These are phyloP conservation scores for Synchiropus splendidus DNA, from an alignment of 2,113 vertebrate genomes.

Conservation along the genomic window DNA sequence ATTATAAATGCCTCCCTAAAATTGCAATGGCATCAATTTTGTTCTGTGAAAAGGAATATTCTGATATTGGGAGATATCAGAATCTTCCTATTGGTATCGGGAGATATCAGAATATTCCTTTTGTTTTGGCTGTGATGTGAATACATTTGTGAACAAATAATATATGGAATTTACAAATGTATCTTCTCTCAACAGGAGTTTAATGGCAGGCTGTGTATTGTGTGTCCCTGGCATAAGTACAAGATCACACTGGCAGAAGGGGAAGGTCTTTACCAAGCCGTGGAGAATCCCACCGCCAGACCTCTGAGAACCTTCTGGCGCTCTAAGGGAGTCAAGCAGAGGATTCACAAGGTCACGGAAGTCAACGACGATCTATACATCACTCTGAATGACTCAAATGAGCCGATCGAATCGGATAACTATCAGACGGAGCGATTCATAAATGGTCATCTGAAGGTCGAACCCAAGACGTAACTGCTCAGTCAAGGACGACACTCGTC, in stretches of 20 bases:
- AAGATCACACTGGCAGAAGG: conserved; percentile 85
- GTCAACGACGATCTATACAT: conserved; percentile 73
- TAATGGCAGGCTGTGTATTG: conserved; percentile 74
- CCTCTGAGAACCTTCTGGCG: conserved; percentile 73
- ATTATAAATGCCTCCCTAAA: neutral
- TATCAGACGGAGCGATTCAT: conserved; percentile 78
- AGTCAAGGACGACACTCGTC: too few species aligned
- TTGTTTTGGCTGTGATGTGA: too few species aligned
- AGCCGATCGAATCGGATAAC: conserved; percentile 75
- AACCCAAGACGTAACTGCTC: neutral
- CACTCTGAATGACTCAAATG: conserved; percentile 67
- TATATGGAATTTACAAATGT: too few species aligned
- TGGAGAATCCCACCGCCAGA: conserved; percentile 70
- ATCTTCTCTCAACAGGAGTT: conserved; percentile 82
- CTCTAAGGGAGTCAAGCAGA: conserved; percentile 88
- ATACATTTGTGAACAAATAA: too few species aligned
- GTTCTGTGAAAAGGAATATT: too few species aligned
- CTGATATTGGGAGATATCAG: too few species aligned
- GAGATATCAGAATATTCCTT: too few species aligned
- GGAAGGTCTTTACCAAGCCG: conserved; percentile 82
- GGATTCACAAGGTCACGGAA: conserved; percentile 75
- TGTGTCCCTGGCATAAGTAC: conserved; percentile 93
- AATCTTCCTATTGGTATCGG: too few species aligned
- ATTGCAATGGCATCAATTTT: neutral
- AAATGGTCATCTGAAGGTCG: conserved; percentile 7